Evolutionary conservation across 2,888 invertebrate genomes (phyloP).

Genomic region (Acanthococcus lagerstroemiae): DNA sequence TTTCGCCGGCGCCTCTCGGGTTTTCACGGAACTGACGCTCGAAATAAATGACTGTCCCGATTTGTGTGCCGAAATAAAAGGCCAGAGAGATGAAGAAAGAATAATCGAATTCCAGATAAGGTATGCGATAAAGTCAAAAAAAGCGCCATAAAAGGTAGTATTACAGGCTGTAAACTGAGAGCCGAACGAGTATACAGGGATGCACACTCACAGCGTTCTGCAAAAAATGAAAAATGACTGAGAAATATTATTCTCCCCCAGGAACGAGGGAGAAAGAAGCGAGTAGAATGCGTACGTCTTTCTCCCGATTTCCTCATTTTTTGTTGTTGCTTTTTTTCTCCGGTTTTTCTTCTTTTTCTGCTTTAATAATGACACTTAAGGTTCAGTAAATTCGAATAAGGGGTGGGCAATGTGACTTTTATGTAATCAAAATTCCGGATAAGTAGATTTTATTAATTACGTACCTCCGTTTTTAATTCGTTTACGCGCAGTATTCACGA

Average conservation of each 20-base stretch:
- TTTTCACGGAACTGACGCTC: too few relatives aligned
- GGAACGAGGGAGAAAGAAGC: too few relatives aligned
- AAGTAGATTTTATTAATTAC: background rate
- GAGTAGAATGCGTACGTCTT: too few relatives aligned
- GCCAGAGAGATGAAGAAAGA: background rate
- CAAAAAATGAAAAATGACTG: conserved; percentile 22
- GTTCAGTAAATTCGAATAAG: background rate
- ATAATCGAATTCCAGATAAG: conserved; percentile 24
- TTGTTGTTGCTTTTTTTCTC: background rate
- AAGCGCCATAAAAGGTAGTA: conserved; percentile 14
- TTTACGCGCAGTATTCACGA: too few relatives aligned
- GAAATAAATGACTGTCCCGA: conserved; percentile 20
- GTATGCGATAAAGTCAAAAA: conserved; percentile 17
- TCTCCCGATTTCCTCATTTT: too few relatives aligned
- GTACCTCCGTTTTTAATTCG: background rate
- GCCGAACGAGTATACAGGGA: background rate
- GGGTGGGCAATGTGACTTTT: background rate
- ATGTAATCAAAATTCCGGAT: background rate
- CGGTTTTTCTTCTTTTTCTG: background rate
- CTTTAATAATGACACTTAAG: background rate
- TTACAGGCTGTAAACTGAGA: conserved; percentile 19
- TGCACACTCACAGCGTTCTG: background rate
- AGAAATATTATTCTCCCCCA: conserved; percentile 12
- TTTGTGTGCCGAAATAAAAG: conserved; percentile 14
- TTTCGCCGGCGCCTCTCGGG: too few relatives aligned